Evolutionary conservation across 1,140 invertebrate species (phyloP), one percentile per base, ranked within the genome.

Genomic region (Drosophila lacertosa): DNA sequence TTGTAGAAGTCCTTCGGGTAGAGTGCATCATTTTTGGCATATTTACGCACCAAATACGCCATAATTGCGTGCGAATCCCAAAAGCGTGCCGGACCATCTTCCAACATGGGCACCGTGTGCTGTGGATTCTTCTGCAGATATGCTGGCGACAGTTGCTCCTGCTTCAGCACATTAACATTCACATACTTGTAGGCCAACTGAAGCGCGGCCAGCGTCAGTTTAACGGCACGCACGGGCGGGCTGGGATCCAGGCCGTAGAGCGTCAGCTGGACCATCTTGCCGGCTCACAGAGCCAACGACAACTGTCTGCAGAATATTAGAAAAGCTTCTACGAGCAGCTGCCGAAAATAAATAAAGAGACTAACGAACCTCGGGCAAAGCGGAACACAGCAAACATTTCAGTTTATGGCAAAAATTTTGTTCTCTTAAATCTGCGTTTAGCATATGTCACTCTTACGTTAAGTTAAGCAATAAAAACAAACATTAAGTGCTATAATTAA

Each of bases 81-180:
- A 9, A 91, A 69, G 22, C 16, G 64, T 3, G 75, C 35, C 0
- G 63, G 90, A 13, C 77, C 73, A 33, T 91, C 90, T 29, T 86
- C 74, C 32, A 91, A 62, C 3, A 77, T 68, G 7, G 92, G 92
- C 13, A 92, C 76, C 13, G 92, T 92, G 16, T 91, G 90, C 59
- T 89, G 81, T 0, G 92, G 91, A 69, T 92, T 92, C 68, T 90
- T 91, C 66, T 91, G 75, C 24, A 75, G 4, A 29, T 48, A 97
- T 76, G 95, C 94, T 9, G 94, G 93, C 20, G 92, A 94, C 13
- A 93, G 76, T 53, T 96, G 93, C 47, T 96, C 95, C 0, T 93
- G 92, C 0, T 91, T 91, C 60, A 93, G 68, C 0, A 96, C 75
- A 80, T 96, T 93, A 0, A 94, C 91, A 1, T 93, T 78, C 69